phyloP scores from a whole-genome alignment of 1,140 invertebrate species.

The Lineus longissimus region DNA sequence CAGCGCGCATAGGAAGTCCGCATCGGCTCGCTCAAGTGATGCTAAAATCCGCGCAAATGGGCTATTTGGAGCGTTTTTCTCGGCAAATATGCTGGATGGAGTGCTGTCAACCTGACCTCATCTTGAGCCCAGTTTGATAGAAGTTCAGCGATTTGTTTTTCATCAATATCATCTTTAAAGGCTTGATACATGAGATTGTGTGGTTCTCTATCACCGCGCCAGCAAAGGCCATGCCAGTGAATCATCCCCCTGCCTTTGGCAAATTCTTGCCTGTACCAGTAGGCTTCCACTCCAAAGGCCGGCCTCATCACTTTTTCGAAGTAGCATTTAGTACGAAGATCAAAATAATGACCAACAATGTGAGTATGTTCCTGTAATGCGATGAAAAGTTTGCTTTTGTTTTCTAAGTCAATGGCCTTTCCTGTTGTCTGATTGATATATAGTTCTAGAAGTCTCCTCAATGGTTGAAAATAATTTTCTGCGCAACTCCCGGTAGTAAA shows the following conservation, averaged over 20 bases:
- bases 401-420: constrained; percentile 3
- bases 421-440: not conserved
- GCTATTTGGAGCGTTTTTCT: constrained; percentile 12
- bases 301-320: constrained; percentile 10
- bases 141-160: constrained; percentile 11
- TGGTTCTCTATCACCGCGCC: constrained; percentile 21
- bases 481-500: constrained; percentile 1
- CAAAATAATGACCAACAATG: constrained; percentile 21
- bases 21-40: constrained; percentile 19
- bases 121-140: constrained; percentile 16
- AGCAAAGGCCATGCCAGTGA: constrained; percentile 23
- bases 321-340: constrained; percentile 17
- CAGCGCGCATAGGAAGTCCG: too few relatives aligned
- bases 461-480: not conserved
- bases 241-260: constrained; percentile 25
- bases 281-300: constrained; percentile 20
- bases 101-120: constrained; percentile 16
- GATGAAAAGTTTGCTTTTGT: not conserved
- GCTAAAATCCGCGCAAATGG: constrained; percentile 18
- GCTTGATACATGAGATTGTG: constrained; percentile 26
- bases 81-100: constrained; percentile 17
- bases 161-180: constrained; percentile 17
- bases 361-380: not conserved
- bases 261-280: constrained; percentile 25
- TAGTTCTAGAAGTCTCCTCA: not conserved